A percentile compares a stretch with the other conserved stretches of the same genome.
These are phyloP conservation scores for Pangasius sanitwongsei DNA, from an alignment of 2,797 vertebrate species.

Conservation along the genomic window DNA sequence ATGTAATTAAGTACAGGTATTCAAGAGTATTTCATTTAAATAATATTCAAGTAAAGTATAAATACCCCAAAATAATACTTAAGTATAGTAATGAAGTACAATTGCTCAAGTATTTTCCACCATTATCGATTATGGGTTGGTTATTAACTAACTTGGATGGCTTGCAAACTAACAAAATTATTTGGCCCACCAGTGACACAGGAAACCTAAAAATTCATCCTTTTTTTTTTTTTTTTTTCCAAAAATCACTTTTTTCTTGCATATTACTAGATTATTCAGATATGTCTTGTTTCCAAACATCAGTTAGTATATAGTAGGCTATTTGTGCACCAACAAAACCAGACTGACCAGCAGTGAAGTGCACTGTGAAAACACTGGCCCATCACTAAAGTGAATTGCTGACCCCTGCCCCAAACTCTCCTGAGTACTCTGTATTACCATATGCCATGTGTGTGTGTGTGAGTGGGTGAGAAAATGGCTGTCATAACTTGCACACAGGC, in stretches of 20 bases:
- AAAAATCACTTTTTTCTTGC: neutral
- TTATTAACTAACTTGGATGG: neutral
- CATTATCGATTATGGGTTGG: neutral
- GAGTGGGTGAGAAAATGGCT: slow-evolving; percentile 28
- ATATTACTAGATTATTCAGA: neutral
- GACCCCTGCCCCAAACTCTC: neutral
- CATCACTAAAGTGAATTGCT: neutral
- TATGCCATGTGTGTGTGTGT: neutral
- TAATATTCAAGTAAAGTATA: neutral
- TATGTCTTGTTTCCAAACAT: neutral
- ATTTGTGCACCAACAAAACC: neutral
- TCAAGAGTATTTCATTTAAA: neutral
- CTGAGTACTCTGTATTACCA: neutral
- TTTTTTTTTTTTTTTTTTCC: neutral
- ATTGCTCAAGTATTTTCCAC: neutral
- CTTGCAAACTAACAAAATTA: neutral
- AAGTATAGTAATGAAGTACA: neutral
- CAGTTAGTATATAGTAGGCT: neutral
- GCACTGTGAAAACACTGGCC: neutral
- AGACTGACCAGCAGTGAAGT: neutral
- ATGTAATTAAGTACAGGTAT: neutral
- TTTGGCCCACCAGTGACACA: neutral
- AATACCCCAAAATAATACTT: neutral
- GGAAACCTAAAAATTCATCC: neutral
- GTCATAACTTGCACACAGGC: neutral